These are phyloP conservation scores for Phania funesta DNA, from an alignment of 2,888 invertebrate genomes.

Conservation along the genomic window DNA sequence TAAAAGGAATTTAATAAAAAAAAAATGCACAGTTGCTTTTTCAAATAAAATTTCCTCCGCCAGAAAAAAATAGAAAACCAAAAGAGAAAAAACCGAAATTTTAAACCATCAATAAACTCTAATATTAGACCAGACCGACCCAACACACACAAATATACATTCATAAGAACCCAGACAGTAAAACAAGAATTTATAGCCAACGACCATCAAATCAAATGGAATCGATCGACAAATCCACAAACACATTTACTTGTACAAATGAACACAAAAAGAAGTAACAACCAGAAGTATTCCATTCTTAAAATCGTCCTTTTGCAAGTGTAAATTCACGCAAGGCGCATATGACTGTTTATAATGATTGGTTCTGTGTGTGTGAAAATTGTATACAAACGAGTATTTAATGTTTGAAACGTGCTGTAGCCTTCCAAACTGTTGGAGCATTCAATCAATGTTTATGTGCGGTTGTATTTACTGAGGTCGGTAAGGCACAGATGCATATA, in stretches of 20 bases:
- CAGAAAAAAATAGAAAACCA: background rate
- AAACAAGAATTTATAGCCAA: constrained; percentile 57
- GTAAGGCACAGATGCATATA: background rate
- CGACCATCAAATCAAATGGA: constrained; percentile 61
- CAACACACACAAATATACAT: background rate
- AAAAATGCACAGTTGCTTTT: constrained; percentile 14
- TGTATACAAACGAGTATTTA: constrained; percentile 65
- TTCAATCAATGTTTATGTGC: constrained; percentile 66
- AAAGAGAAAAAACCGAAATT: constrained; percentile 33
- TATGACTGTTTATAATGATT: background rate
- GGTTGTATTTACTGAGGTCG: constrained; percentile 58
- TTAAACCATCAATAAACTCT: constrained; percentile 46
- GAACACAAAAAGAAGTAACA: background rate
- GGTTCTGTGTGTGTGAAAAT: constrained; percentile 27
- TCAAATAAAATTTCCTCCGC: constrained; percentile 22
- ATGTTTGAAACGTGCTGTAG: constrained; percentile 63
- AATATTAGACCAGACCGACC: background rate
- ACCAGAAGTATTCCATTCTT: background rate
- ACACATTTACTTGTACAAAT: constrained; percentile 32
- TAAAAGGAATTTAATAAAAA: constrained; percentile 25
- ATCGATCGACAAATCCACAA: constrained; percentile 46
- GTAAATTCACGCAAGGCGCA: constrained; percentile 34
- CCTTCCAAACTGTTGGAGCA: constrained; percentile 56
- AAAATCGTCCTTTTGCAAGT: constrained; percentile 18
- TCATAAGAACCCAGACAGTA: background rate